These are phyloP conservation scores for Napeogenes sylphis DNA, from an alignment of 2,888 invertebrate genomes.

Conservation along the genomic window DNA sequence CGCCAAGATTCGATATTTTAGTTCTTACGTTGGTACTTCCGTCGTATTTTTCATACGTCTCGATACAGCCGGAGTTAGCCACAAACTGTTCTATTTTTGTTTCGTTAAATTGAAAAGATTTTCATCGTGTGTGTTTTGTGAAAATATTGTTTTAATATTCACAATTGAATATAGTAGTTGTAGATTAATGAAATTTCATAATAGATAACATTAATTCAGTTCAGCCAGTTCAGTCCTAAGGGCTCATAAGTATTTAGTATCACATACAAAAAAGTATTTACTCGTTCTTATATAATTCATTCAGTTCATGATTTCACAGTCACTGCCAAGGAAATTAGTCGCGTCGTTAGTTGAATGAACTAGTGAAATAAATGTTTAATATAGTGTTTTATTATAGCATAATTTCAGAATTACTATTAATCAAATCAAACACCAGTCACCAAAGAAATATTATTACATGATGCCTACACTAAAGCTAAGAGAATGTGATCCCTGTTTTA, in stretches of 20 bases:
- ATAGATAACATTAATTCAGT: neutral
- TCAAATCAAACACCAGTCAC: no score
- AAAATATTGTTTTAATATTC: conserved; percentile 17
- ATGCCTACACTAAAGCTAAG: no score
- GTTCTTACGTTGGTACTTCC: conserved; percentile 37
- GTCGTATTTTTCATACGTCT: conserved; percentile 41
- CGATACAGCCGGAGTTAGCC: conserved; percentile 47
- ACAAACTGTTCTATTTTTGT: conserved; percentile 69
- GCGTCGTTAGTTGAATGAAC: neutral
- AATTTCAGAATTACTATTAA: no score
- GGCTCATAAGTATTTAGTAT: neutral
- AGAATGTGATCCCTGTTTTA: no score
- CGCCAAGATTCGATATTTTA: conserved; percentile 44
- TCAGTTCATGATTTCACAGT: conserved; percentile 3
- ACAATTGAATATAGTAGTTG: neutral
- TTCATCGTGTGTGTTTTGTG: conserved; percentile 45
- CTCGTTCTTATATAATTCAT: no score
- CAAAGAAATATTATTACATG: no score
- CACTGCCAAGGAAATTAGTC: conserved; percentile 4
- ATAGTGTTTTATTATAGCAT: no score
- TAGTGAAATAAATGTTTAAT: no score
- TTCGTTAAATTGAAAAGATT: conserved; percentile 53
- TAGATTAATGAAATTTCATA: neutral
- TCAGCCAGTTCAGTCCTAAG: neutral
- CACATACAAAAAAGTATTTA: no score